phyloP scores from a whole-genome alignment of 1,140 invertebrate species.

The Procambarus virginalis region DNA sequence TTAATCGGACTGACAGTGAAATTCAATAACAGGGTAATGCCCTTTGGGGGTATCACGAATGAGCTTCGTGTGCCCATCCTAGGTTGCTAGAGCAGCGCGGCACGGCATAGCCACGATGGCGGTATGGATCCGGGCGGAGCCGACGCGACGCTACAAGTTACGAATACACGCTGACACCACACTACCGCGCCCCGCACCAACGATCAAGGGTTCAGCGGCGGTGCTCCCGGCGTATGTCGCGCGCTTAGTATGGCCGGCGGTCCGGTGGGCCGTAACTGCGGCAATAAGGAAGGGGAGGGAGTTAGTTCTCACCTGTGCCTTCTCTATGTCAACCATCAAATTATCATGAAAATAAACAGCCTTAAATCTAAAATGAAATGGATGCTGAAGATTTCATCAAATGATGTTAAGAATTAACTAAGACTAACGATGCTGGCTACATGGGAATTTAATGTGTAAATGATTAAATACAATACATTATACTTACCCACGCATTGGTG shows the following conservation, averaged over 20 bases:
- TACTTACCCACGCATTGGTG: constrained; percentile 27
- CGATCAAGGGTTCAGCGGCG: constrained; percentile 19
- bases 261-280: constrained; percentile 61
- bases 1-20: constrained; percentile 1
- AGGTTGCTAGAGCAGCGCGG: constrained; percentile 52
- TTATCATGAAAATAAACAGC: constrained; percentile 13
- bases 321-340: constrained; percentile 7
- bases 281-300: constrained; percentile 54
- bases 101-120: constrained; percentile 53
- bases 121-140: constrained; percentile 36
- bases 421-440: neutral
- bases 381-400: neutral
- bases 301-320: constrained; percentile 54
- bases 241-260: constrained; percentile 61
- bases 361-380: neutral
- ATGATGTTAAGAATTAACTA: neutral
- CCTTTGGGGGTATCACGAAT: constrained; percentile 27
- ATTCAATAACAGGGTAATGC: constrained; percentile 41
- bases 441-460: neutral
- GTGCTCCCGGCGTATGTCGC: constrained; percentile 41
- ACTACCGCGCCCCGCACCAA: constrained; percentile 53
- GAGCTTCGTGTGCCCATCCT: constrained; percentile 41
- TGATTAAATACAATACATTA: too few relatives aligned
- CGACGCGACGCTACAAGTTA: constrained; percentile 51
- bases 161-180: constrained; percentile 55